These are phyloP conservation scores for Psophia crepitans DNA, from an alignment of 2,113 vertebrate genomes.

Conservation along the genomic window DNA sequence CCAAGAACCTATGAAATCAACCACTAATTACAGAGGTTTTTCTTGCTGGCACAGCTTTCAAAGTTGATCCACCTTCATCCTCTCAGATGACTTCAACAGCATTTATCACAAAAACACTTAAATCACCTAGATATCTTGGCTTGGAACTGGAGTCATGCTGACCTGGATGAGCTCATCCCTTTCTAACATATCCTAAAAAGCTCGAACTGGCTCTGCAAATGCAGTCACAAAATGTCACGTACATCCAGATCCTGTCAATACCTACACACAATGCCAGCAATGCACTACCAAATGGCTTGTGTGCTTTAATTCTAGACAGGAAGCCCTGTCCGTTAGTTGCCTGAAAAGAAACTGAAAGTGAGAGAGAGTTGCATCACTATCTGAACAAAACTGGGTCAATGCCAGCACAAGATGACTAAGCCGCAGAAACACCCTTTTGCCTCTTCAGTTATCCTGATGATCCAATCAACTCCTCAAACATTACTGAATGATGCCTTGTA, in stretches of 20 bases:
- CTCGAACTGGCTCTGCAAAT: not conserved
- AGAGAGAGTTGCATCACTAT: not conserved
- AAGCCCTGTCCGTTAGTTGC: not conserved
- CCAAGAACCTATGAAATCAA: not conserved
- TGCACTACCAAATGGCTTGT: not conserved
- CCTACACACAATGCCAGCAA: not conserved
- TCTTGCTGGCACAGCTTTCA: not conserved
- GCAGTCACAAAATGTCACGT: not conserved
- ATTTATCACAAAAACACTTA: not conserved
- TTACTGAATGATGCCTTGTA: not conserved
- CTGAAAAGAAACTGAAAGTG: slow-evolving; percentile 35
- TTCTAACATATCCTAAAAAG: not conserved
- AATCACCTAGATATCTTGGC: not conserved
- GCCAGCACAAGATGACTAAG: slow-evolving; percentile 18
- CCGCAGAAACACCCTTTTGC: not conserved
- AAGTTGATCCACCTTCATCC: not conserved
- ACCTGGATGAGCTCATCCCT: not conserved
- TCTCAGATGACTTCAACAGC: not conserved
- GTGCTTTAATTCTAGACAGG: not conserved
- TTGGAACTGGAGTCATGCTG: not conserved
- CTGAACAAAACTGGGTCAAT: slow-evolving; percentile 2
- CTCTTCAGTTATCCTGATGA: not conserved
- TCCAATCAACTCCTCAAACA: not conserved
- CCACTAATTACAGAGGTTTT: not conserved
- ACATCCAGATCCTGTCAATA: not conserved